These are phyloP conservation scores for Pseudoatta argentina DNA, from an alignment of 1,140 invertebrate genomes.

Conservation along the genomic window DNA sequence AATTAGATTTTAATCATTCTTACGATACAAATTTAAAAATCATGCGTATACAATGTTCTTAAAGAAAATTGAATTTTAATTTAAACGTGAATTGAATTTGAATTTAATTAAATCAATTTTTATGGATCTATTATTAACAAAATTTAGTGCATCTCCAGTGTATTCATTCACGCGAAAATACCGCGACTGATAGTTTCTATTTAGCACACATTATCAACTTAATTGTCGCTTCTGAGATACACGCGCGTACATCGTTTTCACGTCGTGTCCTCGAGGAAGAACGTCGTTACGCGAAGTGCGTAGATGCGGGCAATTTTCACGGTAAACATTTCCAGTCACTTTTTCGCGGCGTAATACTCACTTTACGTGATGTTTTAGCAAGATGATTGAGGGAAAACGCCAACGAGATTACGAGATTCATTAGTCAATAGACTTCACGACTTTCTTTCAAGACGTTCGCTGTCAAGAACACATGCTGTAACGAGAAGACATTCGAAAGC, in stretches of 20 bases:
- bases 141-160: not conserved
- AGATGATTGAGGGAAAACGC: conserved; percentile 16
- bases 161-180: conserved; percentile 63
- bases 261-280: not conserved
- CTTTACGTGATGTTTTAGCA: not conserved
- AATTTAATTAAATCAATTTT: too few relatives aligned
- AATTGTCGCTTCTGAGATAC: conserved; percentile 77
- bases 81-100: not conserved
- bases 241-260: conserved; percentile 15
- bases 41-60: not conserved
- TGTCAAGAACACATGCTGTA: not conserved
- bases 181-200: conserved; percentile 73
- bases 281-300: conserved; percentile 31
- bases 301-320: conserved; percentile 33
- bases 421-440: not conserved
- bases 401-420: not conserved
- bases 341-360: conserved; percentile 20
- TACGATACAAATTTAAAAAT: not conserved
- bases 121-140: not conserved
- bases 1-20: not conserved
- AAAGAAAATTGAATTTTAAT: not conserved
- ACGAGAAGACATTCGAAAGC: not conserved
- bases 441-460: not conserved
- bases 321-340: conserved; percentile 39
- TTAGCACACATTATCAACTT: conserved; percentile 74